Evolutionary conservation across 1,140 invertebrate species (phyloP).

Genomic region (Apis dorsata): DNA sequence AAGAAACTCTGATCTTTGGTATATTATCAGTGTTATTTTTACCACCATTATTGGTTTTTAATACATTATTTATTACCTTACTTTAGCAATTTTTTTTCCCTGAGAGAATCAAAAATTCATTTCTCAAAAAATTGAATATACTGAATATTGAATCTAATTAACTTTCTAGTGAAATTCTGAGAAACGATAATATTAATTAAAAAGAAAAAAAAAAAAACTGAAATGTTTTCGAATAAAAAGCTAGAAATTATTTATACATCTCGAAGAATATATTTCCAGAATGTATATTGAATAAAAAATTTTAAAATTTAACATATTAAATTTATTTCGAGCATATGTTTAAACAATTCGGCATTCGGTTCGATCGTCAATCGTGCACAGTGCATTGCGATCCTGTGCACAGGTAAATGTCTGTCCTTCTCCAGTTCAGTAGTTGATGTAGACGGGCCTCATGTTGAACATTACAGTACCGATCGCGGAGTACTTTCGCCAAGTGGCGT

Average conservation of each 20-base stretch:
- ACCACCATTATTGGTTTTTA: too few relatives aligned
- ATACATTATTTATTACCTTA: neutral
- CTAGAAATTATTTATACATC: neutral
- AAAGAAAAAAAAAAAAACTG: too few relatives aligned
- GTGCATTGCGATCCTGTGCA: constrained; percentile 33
- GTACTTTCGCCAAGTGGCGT: constrained; percentile 75
- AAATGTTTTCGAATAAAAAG: too few relatives aligned
- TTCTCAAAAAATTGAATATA: neutral
- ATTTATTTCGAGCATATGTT: neutral
- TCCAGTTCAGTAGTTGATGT: constrained; percentile 49
- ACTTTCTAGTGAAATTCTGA: too few relatives aligned
- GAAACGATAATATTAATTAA: too few relatives aligned
- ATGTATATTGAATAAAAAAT: neutral
- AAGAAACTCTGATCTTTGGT: neutral
- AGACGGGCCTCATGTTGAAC: constrained; percentile 56
- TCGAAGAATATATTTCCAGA: neutral
- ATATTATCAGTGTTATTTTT: neutral
- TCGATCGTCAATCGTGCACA: neutral
- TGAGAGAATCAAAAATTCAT: neutral
- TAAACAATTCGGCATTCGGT: too few relatives aligned
- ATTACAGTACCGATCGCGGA: constrained; percentile 65
- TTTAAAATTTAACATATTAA: neutral
- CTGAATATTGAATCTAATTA: too few relatives aligned
- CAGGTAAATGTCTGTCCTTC: constrained; percentile 51
- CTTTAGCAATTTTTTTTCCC: too few relatives aligned